phyloP scores from a whole-genome alignment of 2,888 invertebrate species.

The Hypomecis atomaria region DNA sequence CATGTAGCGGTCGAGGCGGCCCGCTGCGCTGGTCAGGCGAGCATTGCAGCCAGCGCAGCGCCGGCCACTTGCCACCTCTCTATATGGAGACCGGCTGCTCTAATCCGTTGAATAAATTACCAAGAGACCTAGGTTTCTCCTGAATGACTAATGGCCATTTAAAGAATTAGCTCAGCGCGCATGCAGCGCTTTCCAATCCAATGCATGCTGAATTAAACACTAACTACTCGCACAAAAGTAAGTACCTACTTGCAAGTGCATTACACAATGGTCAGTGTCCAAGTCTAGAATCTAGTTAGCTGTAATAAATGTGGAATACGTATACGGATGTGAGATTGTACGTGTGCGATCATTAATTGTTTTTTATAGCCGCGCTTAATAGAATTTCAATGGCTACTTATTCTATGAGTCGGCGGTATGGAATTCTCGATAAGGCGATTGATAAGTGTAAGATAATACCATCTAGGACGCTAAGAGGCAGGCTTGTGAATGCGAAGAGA shows the following conservation, averaged over 20 bases:
- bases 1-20: slow-evolving; percentile 20
- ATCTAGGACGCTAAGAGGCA: too few relatives aligned
- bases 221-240: slow-evolving; percentile 32
- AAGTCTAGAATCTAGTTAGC: slow-evolving; percentile 21
- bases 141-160: slow-evolving; percentile 74
- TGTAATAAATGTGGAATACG: slow-evolving; percentile 20
- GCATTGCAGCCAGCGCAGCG: slow-evolving; percentile 53
- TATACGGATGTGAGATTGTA: slow-evolving; percentile 23
- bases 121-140: slow-evolving; percentile 74
- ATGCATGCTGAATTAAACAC: slow-evolving; percentile 28
- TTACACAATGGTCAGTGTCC: slow-evolving; percentile 29
- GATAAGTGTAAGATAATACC: slow-evolving; percentile 4
- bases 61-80: slow-evolving; percentile 55
- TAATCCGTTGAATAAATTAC: slow-evolving; percentile 78
- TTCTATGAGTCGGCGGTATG: not conserved
- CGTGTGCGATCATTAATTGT: slow-evolving; percentile 18
- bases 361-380: slow-evolving; percentile 14
- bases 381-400: slow-evolving; percentile 23
- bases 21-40: slow-evolving; percentile 13
- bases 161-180: slow-evolving; percentile 69
- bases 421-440: slow-evolving; percentile 21
- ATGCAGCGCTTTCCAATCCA: slow-evolving; percentile 65
- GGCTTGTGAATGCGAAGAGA: too few relatives aligned
- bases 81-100: slow-evolving; percentile 79
- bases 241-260: not conserved